These are phyloP conservation scores for Penaeus monodon DNA, from an alignment of 2,888 invertebrate species.

Conservation along the genomic window DNA sequence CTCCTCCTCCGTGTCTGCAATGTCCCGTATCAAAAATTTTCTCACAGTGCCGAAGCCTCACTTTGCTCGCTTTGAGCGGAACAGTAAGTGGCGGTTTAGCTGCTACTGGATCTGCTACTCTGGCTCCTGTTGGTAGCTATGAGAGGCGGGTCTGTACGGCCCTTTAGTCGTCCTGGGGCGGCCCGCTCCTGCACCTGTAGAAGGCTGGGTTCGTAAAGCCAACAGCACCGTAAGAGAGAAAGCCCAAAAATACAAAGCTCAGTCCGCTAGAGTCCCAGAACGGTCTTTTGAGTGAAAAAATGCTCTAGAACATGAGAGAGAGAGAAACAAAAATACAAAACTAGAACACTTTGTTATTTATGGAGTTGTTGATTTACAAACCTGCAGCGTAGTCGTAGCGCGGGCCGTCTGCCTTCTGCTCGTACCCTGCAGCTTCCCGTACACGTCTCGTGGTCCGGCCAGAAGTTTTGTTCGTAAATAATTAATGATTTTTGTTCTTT, in stretches of 20 bases:
- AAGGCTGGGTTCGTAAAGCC: slow-evolving; percentile 58
- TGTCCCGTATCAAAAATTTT: slow-evolving; percentile 57
- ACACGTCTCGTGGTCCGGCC: slow-evolving; percentile 9
- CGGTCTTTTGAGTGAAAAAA: slow-evolving; percentile 10
- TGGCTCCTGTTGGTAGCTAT: slow-evolving; percentile 51
- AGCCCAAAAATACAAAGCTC: slow-evolving; percentile 14
- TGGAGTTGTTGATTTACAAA: slow-evolving; percentile 60
- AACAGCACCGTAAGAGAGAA: slow-evolving; percentile 55
- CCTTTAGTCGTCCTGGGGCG: slow-evolving; percentile 38
- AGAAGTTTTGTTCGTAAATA: not conserved
- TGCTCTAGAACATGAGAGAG: not conserved
- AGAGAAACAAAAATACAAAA: slow-evolving; percentile 8
- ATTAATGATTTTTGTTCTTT: not conserved
- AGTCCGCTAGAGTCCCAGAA: slow-evolving; percentile 17
- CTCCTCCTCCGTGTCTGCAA: slow-evolving; percentile 25
- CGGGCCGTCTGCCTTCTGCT: slow-evolving; percentile 42
- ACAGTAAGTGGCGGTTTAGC: slow-evolving; percentile 53
- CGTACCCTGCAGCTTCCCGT: slow-evolving; percentile 38
- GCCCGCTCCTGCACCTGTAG: slow-evolving; percentile 50
- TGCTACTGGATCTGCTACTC: slow-evolving; percentile 36
- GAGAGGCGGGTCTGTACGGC: slow-evolving; percentile 27
- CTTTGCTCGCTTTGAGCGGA: slow-evolving; percentile 41
- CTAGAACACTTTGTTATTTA: slow-evolving; percentile 24
- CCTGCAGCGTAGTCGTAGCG: slow-evolving; percentile 51
- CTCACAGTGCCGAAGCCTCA: slow-evolving; percentile 54